phyloP scores from a whole-genome alignment of 2,797 vertebrate genomes.

The Cheirogaleus major region DNA sequence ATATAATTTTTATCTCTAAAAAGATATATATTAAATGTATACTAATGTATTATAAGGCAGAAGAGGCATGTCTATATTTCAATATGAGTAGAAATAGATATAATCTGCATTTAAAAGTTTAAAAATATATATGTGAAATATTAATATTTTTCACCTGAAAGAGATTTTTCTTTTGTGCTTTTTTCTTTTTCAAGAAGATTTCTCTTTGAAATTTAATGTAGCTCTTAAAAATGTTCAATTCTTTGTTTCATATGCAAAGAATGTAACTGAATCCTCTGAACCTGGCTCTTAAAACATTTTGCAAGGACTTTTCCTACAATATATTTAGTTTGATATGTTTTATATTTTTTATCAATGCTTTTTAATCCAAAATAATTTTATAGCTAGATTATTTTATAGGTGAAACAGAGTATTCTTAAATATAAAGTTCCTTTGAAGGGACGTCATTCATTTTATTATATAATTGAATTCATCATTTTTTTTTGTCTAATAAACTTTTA shows the following conservation, averaged over 20 bases:
- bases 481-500: neutral
- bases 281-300: neutral
- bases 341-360: conserved; percentile 6
- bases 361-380: conserved; percentile 44
- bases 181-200: neutral
- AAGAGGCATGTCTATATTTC: neutral
- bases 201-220: conserved; percentile 39
- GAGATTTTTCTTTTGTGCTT: neutral
- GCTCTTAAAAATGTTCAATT: conserved; percentile 33
- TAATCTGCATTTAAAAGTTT: neutral
- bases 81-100: neutral
- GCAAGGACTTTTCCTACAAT: neutral
- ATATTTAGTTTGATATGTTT: conserved; percentile 33
- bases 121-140: neutral
- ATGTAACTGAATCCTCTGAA: conserved; percentile 37
- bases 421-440: neutral
- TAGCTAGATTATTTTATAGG: neutral
- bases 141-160: neutral
- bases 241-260: conserved; percentile 44
- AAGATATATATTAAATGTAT: neutral
- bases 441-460: conserved; percentile 51
- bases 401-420: conserved; percentile 1
- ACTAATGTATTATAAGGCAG: neutral
- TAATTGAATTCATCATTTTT: conserved; percentile 41
- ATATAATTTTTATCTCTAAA: neutral